These are phyloP conservation scores for Macrosteles quadrilineatus DNA, from an alignment of 1,140 invertebrate species.

Conservation along the genomic window DNA sequence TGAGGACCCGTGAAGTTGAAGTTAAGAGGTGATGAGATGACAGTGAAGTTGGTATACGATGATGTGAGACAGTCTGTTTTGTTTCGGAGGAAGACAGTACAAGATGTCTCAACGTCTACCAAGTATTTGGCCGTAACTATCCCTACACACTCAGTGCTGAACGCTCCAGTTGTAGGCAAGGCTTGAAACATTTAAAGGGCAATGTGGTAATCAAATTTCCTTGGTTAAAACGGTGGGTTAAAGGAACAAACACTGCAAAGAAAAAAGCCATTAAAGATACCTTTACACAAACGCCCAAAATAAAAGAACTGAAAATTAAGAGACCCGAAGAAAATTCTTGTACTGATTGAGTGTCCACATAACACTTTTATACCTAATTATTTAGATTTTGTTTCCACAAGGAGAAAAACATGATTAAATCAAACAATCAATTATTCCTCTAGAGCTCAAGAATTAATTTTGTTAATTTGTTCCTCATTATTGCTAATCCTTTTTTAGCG, in stretches of 20 bases:
- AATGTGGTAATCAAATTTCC: neutral
- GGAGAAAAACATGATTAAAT: too few relatives aligned
- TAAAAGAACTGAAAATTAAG: neutral
- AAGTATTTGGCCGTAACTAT: neutral
- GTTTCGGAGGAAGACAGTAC: neutral
- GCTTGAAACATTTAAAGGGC: neutral
- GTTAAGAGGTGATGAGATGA: slow-evolving; percentile 48
- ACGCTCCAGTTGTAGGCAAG: neutral
- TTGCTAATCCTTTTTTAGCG: too few relatives aligned
- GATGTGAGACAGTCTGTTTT: neutral
- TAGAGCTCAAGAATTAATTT: too few relatives aligned
- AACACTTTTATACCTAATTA: too few relatives aligned
- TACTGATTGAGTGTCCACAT: neutral
- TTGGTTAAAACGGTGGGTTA: neutral
- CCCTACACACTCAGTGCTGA: neutral
- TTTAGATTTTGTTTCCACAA: too few relatives aligned
- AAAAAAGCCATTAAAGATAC: neutral
- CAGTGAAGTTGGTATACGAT: slow-evolving; percentile 39
- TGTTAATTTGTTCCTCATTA: too few relatives aligned
- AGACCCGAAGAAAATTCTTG: neutral
- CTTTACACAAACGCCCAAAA: neutral
- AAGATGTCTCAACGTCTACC: neutral
- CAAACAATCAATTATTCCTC: too few relatives aligned
- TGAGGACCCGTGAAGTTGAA: slow-evolving; percentile 43
- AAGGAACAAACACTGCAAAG: neutral